Conservation (phyloP, 1,140 invertebrate species). For the Oryzaephilus surinamensis region DNA sequence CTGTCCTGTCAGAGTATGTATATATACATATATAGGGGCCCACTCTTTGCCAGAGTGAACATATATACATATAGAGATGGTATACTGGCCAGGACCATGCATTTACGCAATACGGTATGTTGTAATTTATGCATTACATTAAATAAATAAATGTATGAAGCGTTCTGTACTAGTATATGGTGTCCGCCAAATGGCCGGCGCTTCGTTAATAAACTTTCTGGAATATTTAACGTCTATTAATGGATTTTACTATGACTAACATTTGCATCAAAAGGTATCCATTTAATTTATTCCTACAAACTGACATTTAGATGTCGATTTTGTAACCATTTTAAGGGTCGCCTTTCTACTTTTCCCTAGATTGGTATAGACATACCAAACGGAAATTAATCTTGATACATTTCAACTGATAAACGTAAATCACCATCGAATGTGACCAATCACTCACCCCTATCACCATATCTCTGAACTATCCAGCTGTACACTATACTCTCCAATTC, state of each 20-base stretch:
- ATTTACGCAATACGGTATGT: conserved; percentile 19
- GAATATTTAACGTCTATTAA: conserved; percentile 28
- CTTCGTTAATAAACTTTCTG: conserved; percentile 24
- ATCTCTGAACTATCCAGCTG: too few relatives aligned
- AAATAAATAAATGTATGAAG: conserved; percentile 26
- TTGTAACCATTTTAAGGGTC: conserved; percentile 11
- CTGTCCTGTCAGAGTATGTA: too few relatives aligned
- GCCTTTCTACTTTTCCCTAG: conserved; percentile 7
- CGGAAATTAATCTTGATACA: conserved; percentile 13
- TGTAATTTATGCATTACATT: conserved; percentile 30
- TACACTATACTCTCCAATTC: too few relatives aligned
- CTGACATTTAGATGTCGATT: conserved; percentile 13
- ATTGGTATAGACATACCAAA: conserved; percentile 9
- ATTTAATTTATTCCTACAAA: conserved; percentile 13
- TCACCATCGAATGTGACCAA: conserved; percentile 13
- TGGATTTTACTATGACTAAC: conserved; percentile 19
- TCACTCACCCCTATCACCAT: conserved; percentile 10
- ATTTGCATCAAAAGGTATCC: conserved; percentile 15
- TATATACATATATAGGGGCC: too few relatives aligned
- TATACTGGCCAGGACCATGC: too few relatives aligned
- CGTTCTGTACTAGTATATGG: conserved; percentile 9
- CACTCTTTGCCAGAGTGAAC: too few relatives aligned
- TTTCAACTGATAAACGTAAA: conserved; percentile 13
- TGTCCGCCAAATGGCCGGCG: conserved; percentile 11
- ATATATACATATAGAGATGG: too few relatives aligned